Percentiles rank a stretch among this genome's conserved stretches.
Evolutionary conservation across 2,888 invertebrate genomes (phyloP).

Genomic region (Elmis aenea): DNA sequence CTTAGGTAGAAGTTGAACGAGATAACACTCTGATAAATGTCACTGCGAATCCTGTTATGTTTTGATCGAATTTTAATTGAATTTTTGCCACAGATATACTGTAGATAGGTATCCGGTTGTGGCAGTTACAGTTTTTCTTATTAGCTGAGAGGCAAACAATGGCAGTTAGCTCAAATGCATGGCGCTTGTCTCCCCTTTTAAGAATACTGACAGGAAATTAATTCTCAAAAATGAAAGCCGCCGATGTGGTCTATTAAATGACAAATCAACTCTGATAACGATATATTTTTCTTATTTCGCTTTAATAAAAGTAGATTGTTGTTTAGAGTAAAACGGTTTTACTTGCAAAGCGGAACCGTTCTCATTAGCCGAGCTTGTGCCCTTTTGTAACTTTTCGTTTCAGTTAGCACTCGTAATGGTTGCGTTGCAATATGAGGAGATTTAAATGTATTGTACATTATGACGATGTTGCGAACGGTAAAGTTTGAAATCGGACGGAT

Average conservation of each 20-base stretch:
- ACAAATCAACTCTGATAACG: conserved; percentile 44
- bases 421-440: too few species aligned
- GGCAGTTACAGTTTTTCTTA: conserved; percentile 46
- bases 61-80: conserved; percentile 50
- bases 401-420: too few species aligned
- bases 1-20: conserved; percentile 42
- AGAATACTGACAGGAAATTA: conserved; percentile 51
- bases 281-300: conserved; percentile 46
- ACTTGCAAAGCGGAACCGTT: too few species aligned
- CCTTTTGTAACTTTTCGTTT: too few species aligned
- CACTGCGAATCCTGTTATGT: conserved; percentile 39
- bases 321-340: too few species aligned
- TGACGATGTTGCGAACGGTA: too few species aligned
- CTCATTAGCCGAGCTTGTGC: too few species aligned
- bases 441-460: too few species aligned
- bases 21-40: conserved; percentile 47
- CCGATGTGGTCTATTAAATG: conserved; percentile 41
- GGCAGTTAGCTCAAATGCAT: conserved; percentile 45
- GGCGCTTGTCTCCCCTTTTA: conserved; percentile 44
- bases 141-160: conserved; percentile 44
- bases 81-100: conserved; percentile 43
- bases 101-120: conserved; percentile 39
- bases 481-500: too few species aligned
- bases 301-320: conserved; percentile 39
- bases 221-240: conserved; percentile 50